Conservation (phyloP, 2,888 invertebrate species). For the Pyrrhia umbra region DNA sequence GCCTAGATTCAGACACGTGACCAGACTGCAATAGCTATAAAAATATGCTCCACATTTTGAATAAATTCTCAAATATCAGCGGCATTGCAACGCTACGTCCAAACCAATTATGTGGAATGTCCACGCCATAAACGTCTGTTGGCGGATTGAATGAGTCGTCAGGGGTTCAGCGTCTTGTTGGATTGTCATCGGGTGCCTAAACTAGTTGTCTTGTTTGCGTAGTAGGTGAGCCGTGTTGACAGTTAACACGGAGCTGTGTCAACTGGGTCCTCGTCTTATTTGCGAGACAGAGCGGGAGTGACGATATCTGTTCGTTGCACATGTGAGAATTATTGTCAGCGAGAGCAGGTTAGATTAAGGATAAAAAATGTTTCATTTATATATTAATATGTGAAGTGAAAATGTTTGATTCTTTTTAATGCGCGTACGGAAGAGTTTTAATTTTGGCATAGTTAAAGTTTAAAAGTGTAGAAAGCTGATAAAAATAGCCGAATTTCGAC, state of each 20-base stretch:
- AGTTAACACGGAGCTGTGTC: conserved; percentile 59
- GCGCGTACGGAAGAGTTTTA: too few species aligned
- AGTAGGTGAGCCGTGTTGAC: conserved; percentile 63
- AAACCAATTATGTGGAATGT: conserved; percentile 2
- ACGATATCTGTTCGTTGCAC: conserved; percentile 47
- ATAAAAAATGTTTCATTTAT: too few species aligned
- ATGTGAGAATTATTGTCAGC: conserved; percentile 31
- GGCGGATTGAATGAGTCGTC: conserved; percentile 42
- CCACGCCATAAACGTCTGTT: conserved; percentile 15
- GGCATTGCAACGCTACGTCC: background rate
- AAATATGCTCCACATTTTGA: conserved; percentile 3
- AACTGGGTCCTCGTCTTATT: conserved; percentile 48
- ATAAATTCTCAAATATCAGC: conserved; percentile 2
- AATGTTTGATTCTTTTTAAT: too few species aligned
- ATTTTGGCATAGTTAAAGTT: too few species aligned
- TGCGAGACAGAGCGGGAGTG: conserved; percentile 50
- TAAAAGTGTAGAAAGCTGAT: too few species aligned
- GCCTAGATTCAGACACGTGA: conserved; percentile 7
- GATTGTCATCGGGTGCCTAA: conserved; percentile 60
- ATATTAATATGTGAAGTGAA: too few species aligned
- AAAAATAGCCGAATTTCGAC: too few species aligned
- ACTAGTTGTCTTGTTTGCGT: conserved; percentile 60
- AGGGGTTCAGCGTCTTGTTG: conserved; percentile 48
- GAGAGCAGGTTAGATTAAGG: conserved; percentile 6
- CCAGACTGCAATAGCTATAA: conserved; percentile 4